Conservation (phyloP, 2,888 invertebrate genomes). For the Elegia similella region DNA sequence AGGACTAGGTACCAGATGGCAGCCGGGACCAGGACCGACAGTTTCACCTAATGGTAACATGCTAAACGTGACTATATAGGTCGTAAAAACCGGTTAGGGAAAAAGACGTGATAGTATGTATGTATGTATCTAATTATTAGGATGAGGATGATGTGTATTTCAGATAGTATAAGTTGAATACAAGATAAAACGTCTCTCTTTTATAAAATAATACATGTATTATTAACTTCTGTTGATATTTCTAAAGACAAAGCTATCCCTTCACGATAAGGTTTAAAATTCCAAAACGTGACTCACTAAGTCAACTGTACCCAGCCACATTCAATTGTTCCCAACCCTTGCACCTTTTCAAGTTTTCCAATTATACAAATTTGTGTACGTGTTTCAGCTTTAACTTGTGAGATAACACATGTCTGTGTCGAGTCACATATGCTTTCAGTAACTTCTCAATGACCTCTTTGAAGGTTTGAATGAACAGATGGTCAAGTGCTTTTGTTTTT, state of each 20-base stretch:
- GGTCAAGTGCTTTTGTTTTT: constrained; percentile 1
- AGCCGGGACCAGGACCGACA: too few species aligned
- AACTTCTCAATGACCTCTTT: not conserved
- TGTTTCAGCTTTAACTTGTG: constrained; percentile 55
- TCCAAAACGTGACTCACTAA: constrained; percentile 16
- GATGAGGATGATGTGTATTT: too few species aligned
- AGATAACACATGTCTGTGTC: constrained; percentile 60
- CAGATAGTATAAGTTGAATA: too few species aligned
- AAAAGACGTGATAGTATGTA: too few species aligned
- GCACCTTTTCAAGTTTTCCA: constrained; percentile 70
- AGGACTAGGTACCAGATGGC: too few species aligned
- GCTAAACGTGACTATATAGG: too few species aligned
- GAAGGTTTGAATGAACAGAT: not conserved
- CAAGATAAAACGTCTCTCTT: too few species aligned
- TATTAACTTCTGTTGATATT: too few species aligned
- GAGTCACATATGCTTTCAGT: constrained; percentile 27
- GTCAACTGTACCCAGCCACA: constrained; percentile 28
- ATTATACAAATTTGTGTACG: constrained; percentile 54
- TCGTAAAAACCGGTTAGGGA: too few species aligned
- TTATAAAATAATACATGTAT: too few species aligned
- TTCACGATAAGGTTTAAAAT: constrained; percentile 9
- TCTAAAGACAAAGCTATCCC: not conserved
- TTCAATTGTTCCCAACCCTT: constrained; percentile 53
- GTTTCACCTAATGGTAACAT: too few species aligned
- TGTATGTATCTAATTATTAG: too few species aligned